These are phyloP conservation scores for Dipodomys spectabilis DNA, from an alignment of 2,113 vertebrate species.

Conservation along the genomic window DNA sequence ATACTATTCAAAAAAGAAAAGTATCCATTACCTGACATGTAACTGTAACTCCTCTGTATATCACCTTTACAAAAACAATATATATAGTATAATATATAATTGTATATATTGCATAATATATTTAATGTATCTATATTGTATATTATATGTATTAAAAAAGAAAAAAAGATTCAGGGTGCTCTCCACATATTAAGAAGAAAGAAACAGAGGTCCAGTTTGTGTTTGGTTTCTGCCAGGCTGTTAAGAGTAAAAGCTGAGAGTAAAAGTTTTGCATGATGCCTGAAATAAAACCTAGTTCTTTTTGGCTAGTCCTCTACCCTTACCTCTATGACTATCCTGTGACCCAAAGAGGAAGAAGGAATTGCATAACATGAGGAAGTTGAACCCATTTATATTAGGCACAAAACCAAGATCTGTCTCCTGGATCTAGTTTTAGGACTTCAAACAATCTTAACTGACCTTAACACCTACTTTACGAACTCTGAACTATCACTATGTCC, in stretches of 20 bases:
- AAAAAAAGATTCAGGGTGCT: too few relatives aligned
- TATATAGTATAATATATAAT: too few relatives aligned
- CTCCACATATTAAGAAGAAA: neutral
- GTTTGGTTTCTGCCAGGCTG: neutral
- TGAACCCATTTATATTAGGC: neutral
- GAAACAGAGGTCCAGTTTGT: neutral
- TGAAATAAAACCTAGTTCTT: neutral
- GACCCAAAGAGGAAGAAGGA: neutral
- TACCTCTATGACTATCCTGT: neutral
- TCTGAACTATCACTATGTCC: too few relatives aligned
- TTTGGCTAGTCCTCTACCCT: neutral
- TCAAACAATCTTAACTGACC: neutral
- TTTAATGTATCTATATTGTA: too few relatives aligned
- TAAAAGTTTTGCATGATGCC: neutral
- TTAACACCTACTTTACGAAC: too few relatives aligned
- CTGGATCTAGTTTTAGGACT: neutral
- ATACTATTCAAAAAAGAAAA: too few relatives aligned
- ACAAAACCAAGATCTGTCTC: neutral
- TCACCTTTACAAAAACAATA: too few relatives aligned
- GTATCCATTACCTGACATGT: too few relatives aligned
- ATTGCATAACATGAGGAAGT: neutral
- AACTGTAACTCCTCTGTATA: too few relatives aligned
- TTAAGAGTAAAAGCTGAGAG: neutral
- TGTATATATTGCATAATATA: too few relatives aligned
- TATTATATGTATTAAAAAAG: too few relatives aligned